Conservation (phyloP, 2,113 vertebrate genomes). For the Nyctibius bracteatus region DNA sequence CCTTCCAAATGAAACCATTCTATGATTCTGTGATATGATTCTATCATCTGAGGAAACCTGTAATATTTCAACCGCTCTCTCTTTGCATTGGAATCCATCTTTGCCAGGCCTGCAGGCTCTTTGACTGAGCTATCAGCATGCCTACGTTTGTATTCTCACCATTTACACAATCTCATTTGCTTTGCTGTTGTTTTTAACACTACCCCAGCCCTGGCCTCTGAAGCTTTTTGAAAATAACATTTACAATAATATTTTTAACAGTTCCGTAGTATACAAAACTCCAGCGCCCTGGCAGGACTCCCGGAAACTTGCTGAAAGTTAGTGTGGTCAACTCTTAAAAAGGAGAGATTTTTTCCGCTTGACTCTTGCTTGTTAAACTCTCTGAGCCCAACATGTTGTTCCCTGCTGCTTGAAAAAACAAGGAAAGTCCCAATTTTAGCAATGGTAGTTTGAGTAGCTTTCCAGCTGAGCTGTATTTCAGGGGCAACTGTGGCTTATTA, state of each 20-base stretch:
- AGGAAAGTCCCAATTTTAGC: constrained; percentile 65
- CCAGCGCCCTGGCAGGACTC: constrained; percentile 55
- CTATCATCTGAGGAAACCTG: neutral
- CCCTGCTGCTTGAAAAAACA: constrained; percentile 57
- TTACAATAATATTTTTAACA: constrained; percentile 69
- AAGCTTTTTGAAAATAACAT: constrained; percentile 56
- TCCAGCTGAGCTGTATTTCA: constrained; percentile 18
- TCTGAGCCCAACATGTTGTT: constrained; percentile 53
- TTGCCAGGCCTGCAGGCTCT: neutral
- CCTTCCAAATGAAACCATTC: no score
- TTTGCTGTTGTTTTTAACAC: constrained; percentile 37
- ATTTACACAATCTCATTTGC: constrained; percentile 8
- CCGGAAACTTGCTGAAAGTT: constrained; percentile 69
- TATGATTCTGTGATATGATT: no score
- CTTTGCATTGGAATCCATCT: neutral
- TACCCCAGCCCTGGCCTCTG: constrained; percentile 35
- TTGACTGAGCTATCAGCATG: neutral
- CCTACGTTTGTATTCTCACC: neutral
- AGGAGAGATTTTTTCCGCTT: constrained; percentile 64
- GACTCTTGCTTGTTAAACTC: constrained; percentile 64
- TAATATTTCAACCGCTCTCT: neutral
- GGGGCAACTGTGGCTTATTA: neutral
- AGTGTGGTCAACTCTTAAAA: constrained; percentile 63
- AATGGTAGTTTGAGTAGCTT: constrained; percentile 21
- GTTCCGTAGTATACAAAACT: constrained; percentile 64